Conservation (phyloP, 2,113 vertebrate species). For the Leptobrachium ailaonicum region DNA sequence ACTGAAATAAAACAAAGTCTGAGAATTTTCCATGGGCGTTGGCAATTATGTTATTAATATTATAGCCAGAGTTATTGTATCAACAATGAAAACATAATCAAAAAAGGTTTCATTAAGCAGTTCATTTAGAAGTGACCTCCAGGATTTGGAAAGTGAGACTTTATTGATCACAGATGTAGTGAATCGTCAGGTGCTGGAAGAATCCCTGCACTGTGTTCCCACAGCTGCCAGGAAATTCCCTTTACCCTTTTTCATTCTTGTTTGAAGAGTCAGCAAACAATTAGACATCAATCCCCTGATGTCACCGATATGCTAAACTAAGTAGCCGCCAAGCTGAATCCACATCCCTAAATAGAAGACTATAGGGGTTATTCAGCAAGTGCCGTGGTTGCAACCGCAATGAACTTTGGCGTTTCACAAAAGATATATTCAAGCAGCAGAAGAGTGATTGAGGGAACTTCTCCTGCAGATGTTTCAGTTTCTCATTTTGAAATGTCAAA, state of each 20-base stretch:
- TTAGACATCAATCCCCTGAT: conserved; percentile 26
- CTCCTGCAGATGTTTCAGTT: too few species aligned
- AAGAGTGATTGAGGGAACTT: too few species aligned
- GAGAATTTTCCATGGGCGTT: too few species aligned
- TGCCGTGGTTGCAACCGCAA: too few species aligned
- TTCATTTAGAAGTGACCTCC: conserved; percentile 19
- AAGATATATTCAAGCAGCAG: too few species aligned
- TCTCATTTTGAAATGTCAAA: too few species aligned
- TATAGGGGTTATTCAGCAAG: too few species aligned
- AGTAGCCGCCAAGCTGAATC: not conserved
- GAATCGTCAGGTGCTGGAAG: conserved; percentile 35
- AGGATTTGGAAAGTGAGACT: conserved; percentile 24
- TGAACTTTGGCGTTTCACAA: too few species aligned
- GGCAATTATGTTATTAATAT: too few species aligned
- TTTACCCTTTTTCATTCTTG: conserved; percentile 22
- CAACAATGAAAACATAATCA: not conserved
- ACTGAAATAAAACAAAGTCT: too few species aligned
- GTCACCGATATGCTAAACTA: conserved; percentile 20
- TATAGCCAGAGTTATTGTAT: not conserved
- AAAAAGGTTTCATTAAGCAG: conserved; percentile 6
- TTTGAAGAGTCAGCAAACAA: conserved; percentile 34
- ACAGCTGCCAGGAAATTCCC: conserved; percentile 42
- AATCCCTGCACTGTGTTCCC: conserved; percentile 32
- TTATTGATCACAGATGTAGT: conserved; percentile 42
- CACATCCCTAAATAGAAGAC: too few species aligned